A percentile compares a stretch with the other conserved stretches of the same genome.
Conservation (phyloP, 2,113 vertebrate genomes). For the Canis aureus region DNA sequence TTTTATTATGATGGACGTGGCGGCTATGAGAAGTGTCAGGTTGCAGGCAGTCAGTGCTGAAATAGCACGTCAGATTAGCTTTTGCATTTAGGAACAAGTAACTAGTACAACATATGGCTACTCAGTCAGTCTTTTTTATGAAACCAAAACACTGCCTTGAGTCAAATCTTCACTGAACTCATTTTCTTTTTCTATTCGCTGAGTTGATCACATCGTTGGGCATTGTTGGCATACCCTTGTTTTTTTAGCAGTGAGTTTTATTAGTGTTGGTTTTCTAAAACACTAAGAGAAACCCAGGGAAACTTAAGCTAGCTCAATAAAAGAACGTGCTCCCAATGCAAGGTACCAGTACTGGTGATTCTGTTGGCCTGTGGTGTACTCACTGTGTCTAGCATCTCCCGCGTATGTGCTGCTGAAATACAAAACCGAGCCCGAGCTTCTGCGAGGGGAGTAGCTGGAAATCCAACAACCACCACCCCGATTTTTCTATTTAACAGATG, state of each 20-base stretch:
- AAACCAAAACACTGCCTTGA: background rate
- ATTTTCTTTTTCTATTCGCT: background rate
- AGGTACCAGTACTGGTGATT: background rate
- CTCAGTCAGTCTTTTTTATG: background rate
- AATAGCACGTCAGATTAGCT: background rate
- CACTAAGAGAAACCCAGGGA: background rate
- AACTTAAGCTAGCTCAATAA: background rate
- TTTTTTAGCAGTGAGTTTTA: background rate
- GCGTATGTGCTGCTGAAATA: slow-evolving; percentile 94
- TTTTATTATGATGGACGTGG: slow-evolving; percentile 70
- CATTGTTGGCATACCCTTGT: background rate
- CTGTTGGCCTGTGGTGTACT: slow-evolving; percentile 69
- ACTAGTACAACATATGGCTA: background rate
- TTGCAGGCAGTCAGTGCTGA: slow-evolving; percentile 31
- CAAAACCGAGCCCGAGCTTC: slow-evolving; percentile 96
- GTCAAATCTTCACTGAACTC: slow-evolving; percentile 32
- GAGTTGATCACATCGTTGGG: background rate
- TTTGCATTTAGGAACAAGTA: slow-evolving; percentile 17
- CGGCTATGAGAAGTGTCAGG: slow-evolving; percentile 57
- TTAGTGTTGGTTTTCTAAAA: background rate
- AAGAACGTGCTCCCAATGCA: slow-evolving; percentile 34
- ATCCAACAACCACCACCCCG: slow-evolving; percentile 95
- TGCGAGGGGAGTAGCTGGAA: slow-evolving; percentile 94
- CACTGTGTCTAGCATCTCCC: slow-evolving; percentile 93
- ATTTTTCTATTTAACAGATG: slow-evolving; percentile 93